Evolutionary conservation across 2,888 invertebrate species (phyloP).

Genomic region (Spodoptera littoralis): DNA sequence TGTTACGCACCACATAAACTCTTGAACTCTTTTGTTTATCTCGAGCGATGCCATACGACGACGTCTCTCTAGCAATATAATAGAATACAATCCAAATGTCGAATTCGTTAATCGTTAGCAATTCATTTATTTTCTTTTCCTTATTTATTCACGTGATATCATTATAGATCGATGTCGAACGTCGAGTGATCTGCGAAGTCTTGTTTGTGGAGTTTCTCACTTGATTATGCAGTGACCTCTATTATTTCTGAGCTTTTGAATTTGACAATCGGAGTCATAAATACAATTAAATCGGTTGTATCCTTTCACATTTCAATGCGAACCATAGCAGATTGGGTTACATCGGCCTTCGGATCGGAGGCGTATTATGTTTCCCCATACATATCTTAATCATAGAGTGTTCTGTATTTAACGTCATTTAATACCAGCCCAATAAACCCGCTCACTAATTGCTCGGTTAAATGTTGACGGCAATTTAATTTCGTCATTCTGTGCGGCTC

Average conservation of each 20-base stretch:
- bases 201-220: constrained; percentile 20
- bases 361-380: constrained; percentile 69
- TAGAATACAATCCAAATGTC: constrained; percentile 57
- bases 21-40: constrained; percentile 48
- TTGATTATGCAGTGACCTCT: constrained; percentile 39
- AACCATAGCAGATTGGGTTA: constrained; percentile 57
- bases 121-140: constrained; percentile 53
- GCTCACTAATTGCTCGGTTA: constrained; percentile 71
- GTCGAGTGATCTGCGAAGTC: constrained; percentile 18
- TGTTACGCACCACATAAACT: constrained; percentile 59
- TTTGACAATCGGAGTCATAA: constrained; percentile 53
- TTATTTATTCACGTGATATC: constrained; percentile 43
- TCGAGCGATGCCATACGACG: constrained; percentile 17
- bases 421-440: constrained; percentile 70
- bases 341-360: constrained; percentile 63
- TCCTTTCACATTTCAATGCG: constrained; percentile 71
- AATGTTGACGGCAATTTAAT: constrained; percentile 73
- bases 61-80: constrained; percentile 37
- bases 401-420: constrained; percentile 65
- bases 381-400: constrained; percentile 64
- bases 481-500: constrained; percentile 60
- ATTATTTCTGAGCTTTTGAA: constrained; percentile 33
- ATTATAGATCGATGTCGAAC: constrained; percentile 33
- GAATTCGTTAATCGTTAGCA: constrained; percentile 44
- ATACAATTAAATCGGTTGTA: constrained; percentile 59